These are phyloP conservation scores for Polypterus senegalus DNA, from an alignment of 2,113 vertebrate species.

Conservation along the genomic window DNA sequence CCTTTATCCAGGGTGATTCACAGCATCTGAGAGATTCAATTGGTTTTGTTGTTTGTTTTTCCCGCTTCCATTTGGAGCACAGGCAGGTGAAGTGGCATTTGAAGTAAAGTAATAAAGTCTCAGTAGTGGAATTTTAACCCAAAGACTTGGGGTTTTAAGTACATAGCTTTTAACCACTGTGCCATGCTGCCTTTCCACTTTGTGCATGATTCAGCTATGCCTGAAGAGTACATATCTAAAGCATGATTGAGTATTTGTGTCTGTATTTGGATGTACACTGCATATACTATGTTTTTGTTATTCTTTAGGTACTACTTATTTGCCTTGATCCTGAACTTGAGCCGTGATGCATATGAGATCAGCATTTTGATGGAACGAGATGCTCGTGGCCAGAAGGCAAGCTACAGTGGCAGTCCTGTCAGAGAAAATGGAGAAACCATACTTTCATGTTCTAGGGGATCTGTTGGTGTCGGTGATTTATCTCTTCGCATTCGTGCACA, in stretches of 20 bases:
- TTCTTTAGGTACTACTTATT: conserved; percentile 75
- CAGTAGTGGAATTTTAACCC: too few relatives aligned
- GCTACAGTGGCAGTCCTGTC: conserved; percentile 10
- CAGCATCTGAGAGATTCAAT: too few relatives aligned
- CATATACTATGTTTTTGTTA: background rate
- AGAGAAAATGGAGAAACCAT: conserved; percentile 15
- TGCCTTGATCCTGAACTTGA: conserved; percentile 76
- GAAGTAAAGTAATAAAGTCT: too few relatives aligned
- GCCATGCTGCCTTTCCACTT: too few relatives aligned
- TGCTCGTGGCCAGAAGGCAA: conserved; percentile 10
- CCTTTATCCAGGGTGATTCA: too few relatives aligned
- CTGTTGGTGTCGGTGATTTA: conserved; percentile 16
- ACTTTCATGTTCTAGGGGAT: conserved; percentile 2
- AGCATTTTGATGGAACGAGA: conserved; percentile 61
- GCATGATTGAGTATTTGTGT: background rate
- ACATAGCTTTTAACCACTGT: too few relatives aligned
- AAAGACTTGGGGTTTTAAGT: too few relatives aligned
- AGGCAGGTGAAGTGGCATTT: too few relatives aligned
- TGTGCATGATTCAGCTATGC: too few relatives aligned
- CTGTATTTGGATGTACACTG: background rate
- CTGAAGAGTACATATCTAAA: too few relatives aligned
- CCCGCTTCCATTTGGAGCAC: too few relatives aligned
- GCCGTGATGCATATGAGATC: conserved; percentile 74
- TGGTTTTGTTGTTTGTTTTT: too few relatives aligned
- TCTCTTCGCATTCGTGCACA: conserved; percentile 34